Evolutionary conservation across 1,140 invertebrate species (phyloP).

Genomic region (honey bee (Apis mellifera)): DNA sequence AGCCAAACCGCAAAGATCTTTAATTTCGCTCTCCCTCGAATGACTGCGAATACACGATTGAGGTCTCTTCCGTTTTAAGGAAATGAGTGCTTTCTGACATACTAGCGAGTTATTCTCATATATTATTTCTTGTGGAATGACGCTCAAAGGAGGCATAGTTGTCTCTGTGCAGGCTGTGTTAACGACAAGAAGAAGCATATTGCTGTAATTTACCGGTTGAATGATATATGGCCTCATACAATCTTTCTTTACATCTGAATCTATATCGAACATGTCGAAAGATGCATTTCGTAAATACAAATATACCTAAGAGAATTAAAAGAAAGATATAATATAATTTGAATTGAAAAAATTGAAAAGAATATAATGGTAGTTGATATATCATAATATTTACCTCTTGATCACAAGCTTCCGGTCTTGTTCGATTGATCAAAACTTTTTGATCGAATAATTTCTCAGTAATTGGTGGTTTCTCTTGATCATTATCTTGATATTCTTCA

Average conservation of each 20-base stretch:
- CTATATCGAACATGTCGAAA: constrained; percentile 68
- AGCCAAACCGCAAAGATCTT: constrained; percentile 76
- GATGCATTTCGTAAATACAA: constrained; percentile 77
- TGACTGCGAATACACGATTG: constrained; percentile 87
- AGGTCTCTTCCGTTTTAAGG: constrained; percentile 84
- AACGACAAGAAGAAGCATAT: constrained; percentile 91
- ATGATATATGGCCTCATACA: constrained; percentile 88
- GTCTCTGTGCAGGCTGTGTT: constrained; percentile 83
- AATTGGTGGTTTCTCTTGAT: constrained; percentile 78
- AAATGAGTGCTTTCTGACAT: constrained; percentile 84
- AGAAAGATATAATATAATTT: constrained; percentile 5
- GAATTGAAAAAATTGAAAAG: too few species aligned
- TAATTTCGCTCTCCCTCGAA: constrained; percentile 84
- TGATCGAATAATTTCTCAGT: constrained; percentile 83
- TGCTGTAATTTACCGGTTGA: constrained; percentile 90
- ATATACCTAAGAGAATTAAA: constrained; percentile 66
- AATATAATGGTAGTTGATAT: not conserved
- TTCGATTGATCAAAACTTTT: constrained; percentile 87
- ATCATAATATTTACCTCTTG: constrained; percentile 81
- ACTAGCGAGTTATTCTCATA: constrained; percentile 84
- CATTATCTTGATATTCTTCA: constrained; percentile 75
- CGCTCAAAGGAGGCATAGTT: constrained; percentile 73
- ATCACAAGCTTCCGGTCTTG: constrained; percentile 90
- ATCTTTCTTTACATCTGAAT: constrained; percentile 71
- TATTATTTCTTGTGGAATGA: constrained; percentile 84